Conservation (phyloP, 2,888 invertebrate genomes). For the Drosophila picticornis region DNA sequence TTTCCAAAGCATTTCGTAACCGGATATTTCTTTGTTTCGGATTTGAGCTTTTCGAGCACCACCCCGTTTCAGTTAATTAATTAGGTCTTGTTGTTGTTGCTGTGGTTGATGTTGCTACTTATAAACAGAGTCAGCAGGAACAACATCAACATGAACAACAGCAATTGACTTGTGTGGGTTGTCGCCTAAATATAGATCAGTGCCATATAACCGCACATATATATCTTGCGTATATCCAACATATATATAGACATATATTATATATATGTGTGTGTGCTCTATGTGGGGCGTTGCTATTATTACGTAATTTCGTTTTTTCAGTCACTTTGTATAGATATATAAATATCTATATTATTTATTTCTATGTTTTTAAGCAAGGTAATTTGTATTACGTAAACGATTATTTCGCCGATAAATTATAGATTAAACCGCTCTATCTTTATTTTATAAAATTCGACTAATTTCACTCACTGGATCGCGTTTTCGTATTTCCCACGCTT, state of each 20-base stretch:
- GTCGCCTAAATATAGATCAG: constrained; percentile 78
- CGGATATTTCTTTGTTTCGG: constrained; percentile 58
- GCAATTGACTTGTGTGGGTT: constrained; percentile 78
- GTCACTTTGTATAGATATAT: constrained; percentile 28
- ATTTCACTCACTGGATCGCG: constrained; percentile 16
- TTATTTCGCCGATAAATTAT: not conserved
- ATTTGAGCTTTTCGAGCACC: constrained; percentile 39
- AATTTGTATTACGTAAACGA: constrained; percentile 35
- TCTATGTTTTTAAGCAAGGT: constrained; percentile 19
- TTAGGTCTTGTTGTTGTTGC: constrained; percentile 50
- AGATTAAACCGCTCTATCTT: not conserved
- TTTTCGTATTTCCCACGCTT: constrained; percentile 41
- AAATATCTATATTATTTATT: constrained; percentile 3
- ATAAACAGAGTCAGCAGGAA: constrained; percentile 31
- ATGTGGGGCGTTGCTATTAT: constrained; percentile 77
- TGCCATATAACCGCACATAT: constrained; percentile 54
- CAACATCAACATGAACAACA: constrained; percentile 45
- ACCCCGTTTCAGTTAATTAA: constrained; percentile 63
- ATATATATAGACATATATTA: constrained; percentile 6
- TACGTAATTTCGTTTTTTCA: constrained; percentile 69
- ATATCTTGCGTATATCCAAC: constrained; percentile 49
- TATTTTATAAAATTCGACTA: not conserved
- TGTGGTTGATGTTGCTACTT: constrained; percentile 36
- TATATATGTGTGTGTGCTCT: constrained; percentile 23
- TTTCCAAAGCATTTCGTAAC: constrained; percentile 65